These are phyloP conservation scores for Venturia canescens DNA, from an alignment of 1,140 invertebrate species.

Conservation along the genomic window DNA sequence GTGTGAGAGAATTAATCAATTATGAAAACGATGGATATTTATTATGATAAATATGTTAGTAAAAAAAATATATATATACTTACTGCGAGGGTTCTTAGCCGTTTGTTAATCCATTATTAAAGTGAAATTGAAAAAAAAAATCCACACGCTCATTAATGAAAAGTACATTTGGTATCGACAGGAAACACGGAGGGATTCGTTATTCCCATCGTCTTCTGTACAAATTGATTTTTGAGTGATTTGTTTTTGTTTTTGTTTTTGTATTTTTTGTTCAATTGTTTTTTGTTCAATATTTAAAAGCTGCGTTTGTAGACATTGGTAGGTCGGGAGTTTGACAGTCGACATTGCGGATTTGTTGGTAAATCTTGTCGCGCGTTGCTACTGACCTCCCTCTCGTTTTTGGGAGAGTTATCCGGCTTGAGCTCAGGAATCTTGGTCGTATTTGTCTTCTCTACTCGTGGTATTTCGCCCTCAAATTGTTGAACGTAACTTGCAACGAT, in stretches of 20 bases:
- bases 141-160: conserved; percentile 11
- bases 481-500: conserved; percentile 73
- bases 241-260: neutral
- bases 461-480: conserved; percentile 69
- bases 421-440: conserved; percentile 55
- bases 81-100: conserved; percentile 46
- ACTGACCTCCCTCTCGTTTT: conserved; percentile 76
- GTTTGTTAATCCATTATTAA: neutral
- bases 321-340: conserved; percentile 56
- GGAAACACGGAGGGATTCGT: neutral
- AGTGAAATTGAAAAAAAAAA: neutral
- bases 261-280: neutral
- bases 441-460: conserved; percentile 54
- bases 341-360: conserved; percentile 56
- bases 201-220: neutral
- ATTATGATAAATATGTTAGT: conserved; percentile 42
- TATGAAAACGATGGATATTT: conserved; percentile 41
- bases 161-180: conserved; percentile 2
- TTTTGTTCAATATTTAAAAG: conserved; percentile 55
- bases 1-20: neutral
- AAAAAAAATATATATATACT: conserved; percentile 52
- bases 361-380: conserved; percentile 53
- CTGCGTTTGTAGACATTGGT: conserved; percentile 75
- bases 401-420: conserved; percentile 66
- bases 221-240: neutral